Evolutionary conservation across 2,797 vertebrate genomes (phyloP), one percentile per base, ranked within the genome.

Genomic region (Chiloscyllium punctatum): DNA sequence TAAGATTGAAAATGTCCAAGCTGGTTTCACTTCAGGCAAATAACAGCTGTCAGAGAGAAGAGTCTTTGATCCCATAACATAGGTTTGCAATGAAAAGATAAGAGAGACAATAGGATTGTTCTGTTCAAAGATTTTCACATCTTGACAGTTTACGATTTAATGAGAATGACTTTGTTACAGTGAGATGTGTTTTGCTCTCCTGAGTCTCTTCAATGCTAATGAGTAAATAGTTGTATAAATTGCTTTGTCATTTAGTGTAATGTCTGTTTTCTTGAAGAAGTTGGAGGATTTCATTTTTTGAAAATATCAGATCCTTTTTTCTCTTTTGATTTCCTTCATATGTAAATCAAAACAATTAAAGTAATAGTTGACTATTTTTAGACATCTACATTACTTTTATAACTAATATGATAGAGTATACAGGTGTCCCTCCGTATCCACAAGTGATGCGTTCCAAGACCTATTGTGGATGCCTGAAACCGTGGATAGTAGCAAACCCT

Each of bases 201-300:
- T 77, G 71, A 69, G 94, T 95, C 94, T 95, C 48, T 95, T 95
- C 48, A 57, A 77, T 77, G 71, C 94, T 95, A 95, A 95, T 95
- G 71, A 95, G 94, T 95, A 77, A 95, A 95, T 95, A 95, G 71
- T 71, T 94, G 71, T 95, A 30, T 77, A 77, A 95, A 95, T 77
- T 77, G 48, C 30, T 74, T 95, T 95, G 71, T 72, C 27, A 95
- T 53, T 95, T 95, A 21, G 48, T 33, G 30, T 95, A 77, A 51
- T 77, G n/a, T 74, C 69, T 95, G 71, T 72, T 51, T 77, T 77
- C 15, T 51, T 69, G 71, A 18, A 57, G 30, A 30, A 51, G 94
- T 48, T 77, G 71, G 71, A 95, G 42, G 48, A 74, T 53, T 95
- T 77, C 51, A 77, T 30, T 95, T 48, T 74, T 74, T 57, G 27